phyloP scores from a whole-genome alignment of 2,113 vertebrate genomes.

The Leptodactylus fuscus region DNA sequence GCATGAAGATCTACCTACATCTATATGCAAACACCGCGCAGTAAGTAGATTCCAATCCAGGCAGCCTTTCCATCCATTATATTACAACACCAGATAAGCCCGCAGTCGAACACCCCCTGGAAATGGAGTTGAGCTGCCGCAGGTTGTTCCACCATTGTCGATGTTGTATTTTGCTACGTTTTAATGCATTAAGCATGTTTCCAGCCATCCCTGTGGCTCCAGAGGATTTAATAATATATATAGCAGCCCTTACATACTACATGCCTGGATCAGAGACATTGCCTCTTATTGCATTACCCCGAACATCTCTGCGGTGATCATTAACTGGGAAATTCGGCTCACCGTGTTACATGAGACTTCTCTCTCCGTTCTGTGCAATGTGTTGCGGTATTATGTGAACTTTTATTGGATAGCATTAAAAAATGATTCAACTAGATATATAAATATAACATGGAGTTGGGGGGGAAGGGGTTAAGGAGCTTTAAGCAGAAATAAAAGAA shows the following conservation, averaged over 20 bases:
- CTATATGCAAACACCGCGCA: neutral
- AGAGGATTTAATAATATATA: slow-evolving; percentile 41
- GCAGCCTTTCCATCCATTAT: neutral
- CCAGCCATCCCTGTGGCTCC: neutral
- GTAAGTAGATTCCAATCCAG: neutral
- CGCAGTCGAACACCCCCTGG: slow-evolving; percentile 1
- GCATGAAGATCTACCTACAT: too few species aligned
- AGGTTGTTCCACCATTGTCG: neutral
- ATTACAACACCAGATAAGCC: neutral
- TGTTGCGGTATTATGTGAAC: neutral
- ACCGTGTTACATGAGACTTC: neutral
- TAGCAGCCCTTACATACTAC: neutral
- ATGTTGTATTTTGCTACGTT: slow-evolving; percentile 10
- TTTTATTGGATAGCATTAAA: neutral
- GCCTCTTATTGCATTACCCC: slow-evolving; percentile 25
- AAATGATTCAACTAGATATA: neutral
- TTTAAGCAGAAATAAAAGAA: neutral
- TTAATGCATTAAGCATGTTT: slow-evolving; percentile 51
- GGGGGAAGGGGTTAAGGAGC: neutral
- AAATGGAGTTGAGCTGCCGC: neutral
- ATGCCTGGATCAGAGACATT: neutral
- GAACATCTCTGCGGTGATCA: neutral
- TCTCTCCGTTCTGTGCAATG: too few species aligned
- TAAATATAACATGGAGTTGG: neutral
- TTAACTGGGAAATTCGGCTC: neutral